Evolutionary conservation across 2,888 invertebrate genomes (phyloP).

Genomic region (Abrostola triplasia): DNA sequence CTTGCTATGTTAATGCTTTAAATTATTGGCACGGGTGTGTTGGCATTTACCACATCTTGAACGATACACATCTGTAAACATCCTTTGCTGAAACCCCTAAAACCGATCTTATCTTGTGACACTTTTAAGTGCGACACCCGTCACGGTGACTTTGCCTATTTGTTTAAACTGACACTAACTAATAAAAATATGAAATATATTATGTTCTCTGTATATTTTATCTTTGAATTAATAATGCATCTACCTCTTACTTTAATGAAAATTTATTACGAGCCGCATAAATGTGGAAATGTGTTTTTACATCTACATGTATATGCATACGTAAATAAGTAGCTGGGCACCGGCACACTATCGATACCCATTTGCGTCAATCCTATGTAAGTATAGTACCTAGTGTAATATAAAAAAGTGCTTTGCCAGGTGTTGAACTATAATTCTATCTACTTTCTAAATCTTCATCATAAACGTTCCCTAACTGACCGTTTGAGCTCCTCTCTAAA

Average conservation of each 20-base stretch:
- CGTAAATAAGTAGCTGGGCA: too few species aligned
- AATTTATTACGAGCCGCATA: too few species aligned
- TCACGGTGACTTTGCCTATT: conserved; percentile 42
- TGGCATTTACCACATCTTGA: conserved; percentile 54
- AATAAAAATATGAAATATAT: conserved; percentile 27
- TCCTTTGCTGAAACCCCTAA: conserved; percentile 39
- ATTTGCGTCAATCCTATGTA: too few species aligned
- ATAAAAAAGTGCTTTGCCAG: too few species aligned
- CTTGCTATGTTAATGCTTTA: conserved; percentile 40
- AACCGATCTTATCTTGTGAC: conserved; percentile 53
- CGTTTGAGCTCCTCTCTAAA: too few species aligned
- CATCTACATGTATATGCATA: too few species aligned
- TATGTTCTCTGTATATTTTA: conserved; percentile 22
- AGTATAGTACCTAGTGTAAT: too few species aligned
- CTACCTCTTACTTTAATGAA: background rate
- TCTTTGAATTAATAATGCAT: conserved; percentile 22
- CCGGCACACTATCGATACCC: too few species aligned
- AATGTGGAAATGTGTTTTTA: too few species aligned
- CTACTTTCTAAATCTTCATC: too few species aligned
- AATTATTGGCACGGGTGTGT: conserved; percentile 60
- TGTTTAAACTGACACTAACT: conserved; percentile 11
- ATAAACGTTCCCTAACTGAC: too few species aligned
- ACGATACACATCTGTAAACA: conserved; percentile 54
- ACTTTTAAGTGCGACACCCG: conserved; percentile 37
- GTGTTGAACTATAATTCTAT: too few species aligned